A percentile compares a stretch with the other conserved stretches of the same genome.
These are phyloP conservation scores for Thamnophis sirtalis DNA, from an alignment of 2,113 vertebrate genomes.

Conservation along the genomic window DNA sequence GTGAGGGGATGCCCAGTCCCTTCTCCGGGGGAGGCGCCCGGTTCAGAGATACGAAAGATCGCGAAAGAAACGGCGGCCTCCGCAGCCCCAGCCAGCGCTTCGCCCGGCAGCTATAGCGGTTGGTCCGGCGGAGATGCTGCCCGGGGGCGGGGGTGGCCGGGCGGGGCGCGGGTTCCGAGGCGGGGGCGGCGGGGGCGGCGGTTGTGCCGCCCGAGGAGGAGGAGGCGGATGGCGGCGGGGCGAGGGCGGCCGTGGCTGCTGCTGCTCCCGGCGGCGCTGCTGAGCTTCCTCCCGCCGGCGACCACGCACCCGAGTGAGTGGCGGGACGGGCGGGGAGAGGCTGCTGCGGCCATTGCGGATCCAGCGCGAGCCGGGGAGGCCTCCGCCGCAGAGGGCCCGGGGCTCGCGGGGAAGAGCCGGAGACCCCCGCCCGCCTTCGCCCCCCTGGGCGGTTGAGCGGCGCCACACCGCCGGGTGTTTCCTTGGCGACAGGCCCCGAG, in stretches of 20 bases:
- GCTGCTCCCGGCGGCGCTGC: neutral
- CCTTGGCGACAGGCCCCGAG: neutral
- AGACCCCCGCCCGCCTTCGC: too few species aligned
- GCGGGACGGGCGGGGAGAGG: neutral
- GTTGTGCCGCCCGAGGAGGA: neutral
- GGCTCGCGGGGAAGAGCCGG: neutral
- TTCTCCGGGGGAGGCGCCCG: too few species aligned
- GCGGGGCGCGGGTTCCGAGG: neutral
- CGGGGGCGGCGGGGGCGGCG: neutral
- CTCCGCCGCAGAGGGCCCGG: neutral
- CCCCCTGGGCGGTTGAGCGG: neutral
- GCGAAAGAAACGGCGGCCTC: neutral
- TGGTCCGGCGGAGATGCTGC: neutral
- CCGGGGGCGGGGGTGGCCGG: neutral
- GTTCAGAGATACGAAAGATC: neutral
- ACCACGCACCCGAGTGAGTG: neutral
- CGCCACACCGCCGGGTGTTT: neutral
- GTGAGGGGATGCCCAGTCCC: neutral
- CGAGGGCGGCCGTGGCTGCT: neutral
- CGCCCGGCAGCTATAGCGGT: neutral
- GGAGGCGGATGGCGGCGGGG: neutral
- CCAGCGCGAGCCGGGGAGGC: neutral
- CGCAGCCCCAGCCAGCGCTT: neutral
- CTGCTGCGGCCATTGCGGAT: neutral
- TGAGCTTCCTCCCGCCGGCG: neutral